Base-by-base conservation (phyloP, 2,113 vertebrate genomes). In the Anser brachyrhynchus region DNA sequence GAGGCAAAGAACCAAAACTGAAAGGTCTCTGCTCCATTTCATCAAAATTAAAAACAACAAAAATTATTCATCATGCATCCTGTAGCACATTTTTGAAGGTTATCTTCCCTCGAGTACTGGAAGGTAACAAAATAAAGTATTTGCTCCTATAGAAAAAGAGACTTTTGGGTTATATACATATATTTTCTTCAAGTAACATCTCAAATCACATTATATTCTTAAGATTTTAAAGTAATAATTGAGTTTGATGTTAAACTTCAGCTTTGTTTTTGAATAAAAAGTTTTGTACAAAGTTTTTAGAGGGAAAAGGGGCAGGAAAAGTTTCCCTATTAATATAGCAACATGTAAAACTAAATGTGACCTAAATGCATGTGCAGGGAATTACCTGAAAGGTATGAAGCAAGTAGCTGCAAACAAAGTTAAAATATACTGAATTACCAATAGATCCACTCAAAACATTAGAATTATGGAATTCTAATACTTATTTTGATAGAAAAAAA, bases 391-490 rank as follows among this genome's bases (percentile, higher is more conserved):
- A 91, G 28, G 39, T 49, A 65, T 3, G 8, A 81, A 65, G 17
- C 18, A 62, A 33, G 37, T 74, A 31, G 25, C 18, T 37, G 22
- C 33, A 59, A 26, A 51, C 2, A 4, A 46, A 76, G 52, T 23
- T 70, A 6, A 74, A 80, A 72, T 57, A 87, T 77, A 85, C 2
- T 55, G 26, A 55, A 59, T 71, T 93, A 91, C 18, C 66, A 87
- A 79, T 17, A 89, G 81, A 94, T 8, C 22, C 58, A 75, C 9
- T 88, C 58, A 95, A 87, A 83, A 65, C 67, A 91, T 75, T 78
- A 90, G 51, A 97, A 84, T 70, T 80, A 84, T n/a, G 64, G 79
- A 89, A 93, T 89, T 66, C 57, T 55, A 91, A 91, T 25, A 82
- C 6, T 85, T 0, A 11, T 70, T 95, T 95, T 74, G 5, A 73